Conservation (phyloP, 2,797 vertebrate species). For the Epinephelus coioides region DNA sequence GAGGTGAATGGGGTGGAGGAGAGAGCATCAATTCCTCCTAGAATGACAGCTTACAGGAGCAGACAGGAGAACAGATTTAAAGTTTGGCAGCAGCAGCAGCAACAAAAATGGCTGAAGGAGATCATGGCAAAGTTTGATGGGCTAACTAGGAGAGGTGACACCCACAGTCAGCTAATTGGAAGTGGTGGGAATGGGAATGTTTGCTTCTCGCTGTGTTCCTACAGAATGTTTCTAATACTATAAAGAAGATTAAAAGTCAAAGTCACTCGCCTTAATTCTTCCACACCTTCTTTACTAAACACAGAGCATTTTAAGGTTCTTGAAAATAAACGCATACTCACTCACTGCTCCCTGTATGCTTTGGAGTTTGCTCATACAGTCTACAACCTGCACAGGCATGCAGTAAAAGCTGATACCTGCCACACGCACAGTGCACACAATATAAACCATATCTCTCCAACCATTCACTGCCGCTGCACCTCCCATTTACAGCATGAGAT, state of each 20-base stretch:
- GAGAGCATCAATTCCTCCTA: too few relatives aligned
- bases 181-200: neutral
- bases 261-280: conserved; percentile 20
- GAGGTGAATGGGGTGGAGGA: too few relatives aligned
- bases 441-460: conserved; percentile 52
- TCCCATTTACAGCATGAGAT: conserved; percentile 71
- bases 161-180: too few relatives aligned
- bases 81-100: too few relatives aligned
- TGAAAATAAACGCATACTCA: conserved; percentile 16
- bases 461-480: conserved; percentile 53
- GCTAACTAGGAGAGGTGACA: too few relatives aligned
- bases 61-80: too few relatives aligned
- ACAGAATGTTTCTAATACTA: neutral
- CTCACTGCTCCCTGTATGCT: neutral
- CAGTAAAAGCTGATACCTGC: conserved; percentile 32
- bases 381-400: conserved; percentile 22
- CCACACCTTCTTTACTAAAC: conserved; percentile 32
- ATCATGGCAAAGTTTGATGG: too few relatives aligned
- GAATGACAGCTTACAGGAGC: too few relatives aligned
- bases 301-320: conserved; percentile 18
- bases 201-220: neutral
- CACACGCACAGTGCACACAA: conserved; percentile 38
- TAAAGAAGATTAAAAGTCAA: conserved; percentile 1
- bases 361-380: conserved; percentile 30
- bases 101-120: too few relatives aligned